phyloP scores from a whole-genome alignment of 2,888 invertebrate genomes.

The Lochmaea crataegi region DNA sequence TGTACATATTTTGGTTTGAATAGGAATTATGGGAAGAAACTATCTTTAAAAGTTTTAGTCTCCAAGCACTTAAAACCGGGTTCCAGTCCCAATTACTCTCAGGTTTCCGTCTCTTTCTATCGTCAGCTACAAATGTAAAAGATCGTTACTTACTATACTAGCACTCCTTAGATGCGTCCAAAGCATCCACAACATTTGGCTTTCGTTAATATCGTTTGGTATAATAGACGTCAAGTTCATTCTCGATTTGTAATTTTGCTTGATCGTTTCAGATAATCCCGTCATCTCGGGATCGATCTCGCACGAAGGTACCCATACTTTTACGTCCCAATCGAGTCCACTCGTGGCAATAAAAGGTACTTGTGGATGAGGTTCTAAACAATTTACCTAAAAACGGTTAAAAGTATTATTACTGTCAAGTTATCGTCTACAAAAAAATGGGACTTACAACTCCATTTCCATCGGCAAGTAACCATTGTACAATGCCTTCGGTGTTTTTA shows the following conservation, averaged over 20 bases:
- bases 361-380: conserved; percentile 90
- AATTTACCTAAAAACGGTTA: conserved; percentile 77
- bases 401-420: background rate
- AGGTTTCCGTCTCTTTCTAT: too few species aligned
- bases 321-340: conserved; percentile 91
- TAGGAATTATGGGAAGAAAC: too few species aligned
- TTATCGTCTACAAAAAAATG: too few species aligned
- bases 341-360: conserved; percentile 90
- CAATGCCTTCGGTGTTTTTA: conserved; percentile 84
- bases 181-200: conserved; percentile 62
- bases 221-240: conserved; percentile 32
- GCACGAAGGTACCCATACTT: conserved; percentile 88
- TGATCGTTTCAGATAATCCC: conserved; percentile 66
- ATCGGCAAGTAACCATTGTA: conserved; percentile 90
- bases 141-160: conserved; percentile 42
- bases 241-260: conserved; percentile 52
- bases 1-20: too few species aligned
- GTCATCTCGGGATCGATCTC: conserved; percentile 70
- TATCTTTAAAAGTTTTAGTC: too few species aligned
- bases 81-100: too few species aligned
- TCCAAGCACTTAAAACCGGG: too few species aligned
- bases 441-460: conserved; percentile 84
- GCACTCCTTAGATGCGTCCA: conserved; percentile 60
- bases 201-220: conserved; percentile 55
- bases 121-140: too few species aligned